Evolutionary conservation across 2,797 vertebrate species (phyloP).

Genomic region (Myotis myotis): DNA sequence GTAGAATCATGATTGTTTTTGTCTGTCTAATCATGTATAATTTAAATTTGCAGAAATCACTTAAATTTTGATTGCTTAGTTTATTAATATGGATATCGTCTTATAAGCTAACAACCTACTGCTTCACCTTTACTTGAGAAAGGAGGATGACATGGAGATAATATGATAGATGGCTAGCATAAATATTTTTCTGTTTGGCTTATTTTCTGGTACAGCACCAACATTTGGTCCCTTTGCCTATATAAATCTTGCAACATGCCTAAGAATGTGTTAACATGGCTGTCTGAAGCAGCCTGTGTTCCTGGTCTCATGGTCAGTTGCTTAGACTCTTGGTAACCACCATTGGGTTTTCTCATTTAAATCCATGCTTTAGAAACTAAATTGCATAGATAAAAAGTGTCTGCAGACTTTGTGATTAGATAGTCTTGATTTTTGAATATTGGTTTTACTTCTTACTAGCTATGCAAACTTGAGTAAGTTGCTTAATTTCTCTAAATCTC

Average conservation of each 20-base stretch:
- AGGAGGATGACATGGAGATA: neutral
- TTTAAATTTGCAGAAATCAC: slow-evolving; percentile 16
- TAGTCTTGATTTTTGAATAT: neutral
- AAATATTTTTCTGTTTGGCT: neutral
- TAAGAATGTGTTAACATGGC: neutral
- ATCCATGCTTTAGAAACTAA: neutral
- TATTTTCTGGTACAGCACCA: neutral
- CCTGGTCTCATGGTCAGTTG: neutral
- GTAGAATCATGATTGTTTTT: neutral
- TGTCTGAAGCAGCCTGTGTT: neutral
- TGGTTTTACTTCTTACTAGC: neutral
- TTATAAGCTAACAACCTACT: neutral
- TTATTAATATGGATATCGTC: neutral
- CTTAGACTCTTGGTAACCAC: neutral
- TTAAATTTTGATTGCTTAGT: slow-evolving; percentile 2
- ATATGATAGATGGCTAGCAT: neutral
- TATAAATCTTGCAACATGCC: neutral
- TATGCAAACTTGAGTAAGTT: neutral
- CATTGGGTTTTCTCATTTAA: neutral
- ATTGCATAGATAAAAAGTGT: neutral
- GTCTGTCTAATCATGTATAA: neutral
- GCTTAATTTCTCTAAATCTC: neutral
- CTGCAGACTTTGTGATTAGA: neutral
- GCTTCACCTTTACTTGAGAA: neutral
- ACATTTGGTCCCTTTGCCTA: neutral